phyloP scores from a whole-genome alignment of 2,888 invertebrate genomes.

The Sarcophaga rosellei region DNA sequence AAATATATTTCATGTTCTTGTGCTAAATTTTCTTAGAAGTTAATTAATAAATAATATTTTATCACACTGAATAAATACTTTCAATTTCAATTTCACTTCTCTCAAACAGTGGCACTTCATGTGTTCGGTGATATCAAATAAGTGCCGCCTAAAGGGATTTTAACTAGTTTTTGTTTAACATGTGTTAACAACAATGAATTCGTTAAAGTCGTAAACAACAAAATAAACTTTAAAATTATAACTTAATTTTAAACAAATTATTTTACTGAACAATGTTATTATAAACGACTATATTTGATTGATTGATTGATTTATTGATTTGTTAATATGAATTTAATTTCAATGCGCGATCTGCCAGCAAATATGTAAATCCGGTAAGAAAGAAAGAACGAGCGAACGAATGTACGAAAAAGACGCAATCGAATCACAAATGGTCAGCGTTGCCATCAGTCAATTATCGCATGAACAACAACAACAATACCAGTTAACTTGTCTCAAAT shows the following conservation, averaged over 20 bases:
- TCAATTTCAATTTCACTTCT: too few relatives aligned
- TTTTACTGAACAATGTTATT: not conserved
- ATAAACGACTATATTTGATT: not conserved
- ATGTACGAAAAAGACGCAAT: not conserved
- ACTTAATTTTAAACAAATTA: not conserved
- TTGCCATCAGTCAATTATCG: conserved; percentile 37
- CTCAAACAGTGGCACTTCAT: not conserved
- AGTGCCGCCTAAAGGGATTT: not conserved
- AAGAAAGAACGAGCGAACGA: not conserved
- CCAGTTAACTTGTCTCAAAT: conserved; percentile 42
- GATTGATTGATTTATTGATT: not conserved
- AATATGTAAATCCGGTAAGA: not conserved
- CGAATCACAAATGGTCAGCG: not conserved
- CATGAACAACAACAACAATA: conserved; percentile 11
- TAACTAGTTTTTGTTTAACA: not conserved
- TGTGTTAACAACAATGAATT: not conserved
- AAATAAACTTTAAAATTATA: not conserved
- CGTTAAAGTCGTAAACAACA: not conserved
- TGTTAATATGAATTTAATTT: not conserved
- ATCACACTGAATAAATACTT: too few relatives aligned
- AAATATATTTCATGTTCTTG: too few relatives aligned
- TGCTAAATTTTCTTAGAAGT: too few relatives aligned
- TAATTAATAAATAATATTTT: too few relatives aligned
- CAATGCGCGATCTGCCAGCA: not conserved
- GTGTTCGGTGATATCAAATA: not conserved